Evolutionary conservation across 2,797 vertebrate genomes (phyloP), one percentile per base, ranked within the genome.

Genomic region (Pangasius mekongensis): DNA sequence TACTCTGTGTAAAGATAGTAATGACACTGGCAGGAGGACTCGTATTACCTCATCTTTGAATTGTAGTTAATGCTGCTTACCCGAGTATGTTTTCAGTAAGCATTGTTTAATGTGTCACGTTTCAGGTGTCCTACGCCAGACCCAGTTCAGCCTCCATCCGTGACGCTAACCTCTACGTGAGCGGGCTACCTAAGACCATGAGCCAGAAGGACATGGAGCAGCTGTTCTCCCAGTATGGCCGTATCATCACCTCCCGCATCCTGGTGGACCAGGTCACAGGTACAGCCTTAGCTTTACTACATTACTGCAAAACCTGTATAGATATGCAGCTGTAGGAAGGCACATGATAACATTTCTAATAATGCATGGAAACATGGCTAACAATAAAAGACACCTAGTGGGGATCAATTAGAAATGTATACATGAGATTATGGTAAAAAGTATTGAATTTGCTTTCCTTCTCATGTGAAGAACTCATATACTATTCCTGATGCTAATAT

Each of bases 181-280:
- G 98, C 0, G 98, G 98, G 39, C 97, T 99, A 36, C 98, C 98
- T 43, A 98, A 98, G 94, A 98, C 97, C 91, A 98, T 99, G 98
- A 98, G 97, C 92, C 98, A 99, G 96, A 98, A 98, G 90, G 98
- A 99, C 92, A 98, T 99, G 98, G 98, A 99, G 84, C 98, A 98
- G 94, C 96, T 99, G 58, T 99, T 99, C 94, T 98, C 98, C 10
- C 98, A 98, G 89, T 99, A 99, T 0, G 98, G 98, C 47, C 97
- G 98, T 33, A 99, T 99, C 93, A 99, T 99, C 95, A 98, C 98
- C 7, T 98, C 98, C 27, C 97, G 98, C n/a, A 98, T 99, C 91
- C 95, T 99, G 76, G 97, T 99, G 86, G 98, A 99, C 94, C 98
- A 98, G 95, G 97, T 98, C 88, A 96, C 96, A 96, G 95, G 96